These are phyloP conservation scores for Cryptomyrus ogoouensis DNA, from an alignment of 2,113 vertebrate species.

Conservation along the genomic window DNA sequence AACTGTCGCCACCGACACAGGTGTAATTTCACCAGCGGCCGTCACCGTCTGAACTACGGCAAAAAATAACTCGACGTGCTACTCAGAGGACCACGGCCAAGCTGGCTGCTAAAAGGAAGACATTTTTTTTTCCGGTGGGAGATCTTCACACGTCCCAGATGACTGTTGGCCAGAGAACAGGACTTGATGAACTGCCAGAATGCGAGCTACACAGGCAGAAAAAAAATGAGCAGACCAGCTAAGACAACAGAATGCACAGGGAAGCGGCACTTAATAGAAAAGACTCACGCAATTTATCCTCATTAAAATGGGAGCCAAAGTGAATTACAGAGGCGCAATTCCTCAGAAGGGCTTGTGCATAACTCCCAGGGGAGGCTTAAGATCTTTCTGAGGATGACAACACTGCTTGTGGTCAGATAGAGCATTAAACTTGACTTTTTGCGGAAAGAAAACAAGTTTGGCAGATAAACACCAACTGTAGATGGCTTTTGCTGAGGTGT, in stretches of 20 bases:
- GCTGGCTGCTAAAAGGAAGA: neutral
- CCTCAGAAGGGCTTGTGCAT: neutral
- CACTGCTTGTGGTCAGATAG: neutral
- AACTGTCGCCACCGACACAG: neutral
- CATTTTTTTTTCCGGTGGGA: neutral
- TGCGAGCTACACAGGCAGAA: neutral
- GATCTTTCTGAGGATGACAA: neutral
- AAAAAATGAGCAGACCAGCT: neutral
- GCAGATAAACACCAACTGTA: neutral
- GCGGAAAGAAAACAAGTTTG: neutral
- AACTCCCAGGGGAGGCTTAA: neutral
- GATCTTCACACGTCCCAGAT: conserved; percentile 10
- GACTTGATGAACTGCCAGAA: conserved; percentile 14
- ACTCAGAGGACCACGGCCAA: conserved; percentile 1
- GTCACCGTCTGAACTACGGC: neutral
- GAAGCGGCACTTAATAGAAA: neutral
- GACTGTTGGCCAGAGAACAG: conserved; percentile 14
- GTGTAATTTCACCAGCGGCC: neutral
- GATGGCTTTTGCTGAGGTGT: neutral
- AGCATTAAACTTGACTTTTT: neutral
- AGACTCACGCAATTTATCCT: neutral
- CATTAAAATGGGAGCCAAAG: neutral
- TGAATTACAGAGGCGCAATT: neutral
- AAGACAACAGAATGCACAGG: neutral
- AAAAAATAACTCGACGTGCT: conserved; percentile 4